Base-by-base conservation (phyloP, 2,113 vertebrate genomes). In the Lates calcarifer region DNA sequence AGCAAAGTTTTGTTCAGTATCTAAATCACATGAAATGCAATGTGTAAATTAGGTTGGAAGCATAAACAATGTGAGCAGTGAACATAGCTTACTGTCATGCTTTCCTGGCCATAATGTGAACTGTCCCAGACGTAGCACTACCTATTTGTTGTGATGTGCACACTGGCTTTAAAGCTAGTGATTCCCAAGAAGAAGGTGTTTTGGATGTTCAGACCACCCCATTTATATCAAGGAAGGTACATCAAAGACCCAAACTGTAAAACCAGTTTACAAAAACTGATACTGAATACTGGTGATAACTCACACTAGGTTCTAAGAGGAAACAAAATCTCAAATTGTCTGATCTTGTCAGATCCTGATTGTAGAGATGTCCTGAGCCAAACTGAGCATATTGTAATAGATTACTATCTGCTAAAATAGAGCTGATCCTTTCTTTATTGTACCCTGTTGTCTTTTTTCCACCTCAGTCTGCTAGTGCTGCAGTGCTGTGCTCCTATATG, bases 1-100 rank as follows among this genome's bases (percentile, higher is more conserved):
- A 63, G 28, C 28, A 56, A 49, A 31, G 57, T 79, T 64, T 39
- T 79, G 17, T 31, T 47, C 11, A 28, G 35, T 47, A 24, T 31
- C 6, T 57, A 3, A 17, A 41, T 20, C 20, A 20, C 39, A 68
- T 41, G 60, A 71, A 66, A 11, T 35, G 53, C n/a, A 29, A 39
- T 51, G 26, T 60, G 20, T 17, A 65, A 51, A 63, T 63, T 47
- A 49, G 31, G 58, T 58, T 56, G 47, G 35, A 20, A 15, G 13
- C 3, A 2, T 55, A 39, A 22, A 61, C 33, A 33, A 41, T 43
- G 53, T 61, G 6, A 66, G 24, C 39, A 5, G 41, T 80, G 39
- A 43, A 49, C 12, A 6, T n/a, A 18, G 68, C 14, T 29, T 6
- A 58, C 49, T 49, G 28, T 31, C 22, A 5, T 66, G 10, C 14